These are phyloP conservation scores for Ctenopoma multispine DNA, from an alignment of 2,797 vertebrate genomes.

Conservation along the genomic window DNA sequence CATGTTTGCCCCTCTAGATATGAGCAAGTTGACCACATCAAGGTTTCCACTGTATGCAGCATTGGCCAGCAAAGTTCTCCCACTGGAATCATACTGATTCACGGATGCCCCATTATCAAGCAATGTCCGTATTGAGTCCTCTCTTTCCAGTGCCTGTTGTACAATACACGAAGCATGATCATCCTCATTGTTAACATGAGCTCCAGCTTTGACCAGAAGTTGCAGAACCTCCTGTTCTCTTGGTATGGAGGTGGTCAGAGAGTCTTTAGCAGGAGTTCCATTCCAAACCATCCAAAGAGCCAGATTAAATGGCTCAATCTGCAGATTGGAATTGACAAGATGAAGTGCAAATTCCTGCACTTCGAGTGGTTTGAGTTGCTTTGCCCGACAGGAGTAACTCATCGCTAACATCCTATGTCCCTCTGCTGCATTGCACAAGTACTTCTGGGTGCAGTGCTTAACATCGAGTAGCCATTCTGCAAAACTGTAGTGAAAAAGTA, in stretches of 20 bases:
- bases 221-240: constrained; percentile 98
- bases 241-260: constrained; percentile 92
- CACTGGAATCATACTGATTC: constrained; percentile 94
- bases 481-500: constrained; percentile 98
- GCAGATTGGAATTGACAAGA: constrained; percentile 94
- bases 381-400: constrained; percentile 96
- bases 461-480: constrained; percentile 98
- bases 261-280: constrained; percentile 95
- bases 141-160: constrained; percentile 94
- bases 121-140: constrained; percentile 95
- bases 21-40: constrained; percentile 94
- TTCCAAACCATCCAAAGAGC: constrained; percentile 99
- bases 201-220: constrained; percentile 96
- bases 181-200: constrained; percentile 94
- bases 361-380: constrained; percentile 91
- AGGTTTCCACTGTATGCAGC: constrained; percentile 96
- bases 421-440: constrained; percentile 96
- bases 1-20: constrained; percentile 93
- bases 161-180: constrained; percentile 94
- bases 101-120: constrained; percentile 95
- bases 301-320: constrained; percentile 92
- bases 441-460: constrained; percentile 99
- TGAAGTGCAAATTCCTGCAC: constrained; percentile 97
- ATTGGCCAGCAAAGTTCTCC: constrained; percentile 92
- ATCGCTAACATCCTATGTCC: constrained; percentile 98